A percentile compares a stretch with the other conserved stretches of the same genome.
Evolutionary conservation across 2,113 vertebrate genomes (phyloP).

Genomic region (Myxocyprinus asiaticus): DNA sequence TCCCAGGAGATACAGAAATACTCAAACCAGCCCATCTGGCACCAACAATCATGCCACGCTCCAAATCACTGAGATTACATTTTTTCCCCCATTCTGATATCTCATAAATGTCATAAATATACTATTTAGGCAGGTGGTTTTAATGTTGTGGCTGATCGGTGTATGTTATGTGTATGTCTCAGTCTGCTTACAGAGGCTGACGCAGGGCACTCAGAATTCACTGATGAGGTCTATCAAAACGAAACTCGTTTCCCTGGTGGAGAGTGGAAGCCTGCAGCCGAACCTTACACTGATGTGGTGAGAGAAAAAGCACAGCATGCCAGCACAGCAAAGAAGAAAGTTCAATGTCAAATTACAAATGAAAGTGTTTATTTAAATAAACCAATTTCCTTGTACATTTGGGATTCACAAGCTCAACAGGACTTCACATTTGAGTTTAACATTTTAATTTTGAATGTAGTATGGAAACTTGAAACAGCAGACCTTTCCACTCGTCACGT

Average conservation of each 20-base stretch:
- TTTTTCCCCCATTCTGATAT: too few species aligned
- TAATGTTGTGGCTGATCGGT: too few species aligned
- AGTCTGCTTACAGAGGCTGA: conserved; percentile 94
- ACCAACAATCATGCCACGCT: too few species aligned
- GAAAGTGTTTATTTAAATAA: neutral
- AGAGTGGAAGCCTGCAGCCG: conserved; percentile 87
- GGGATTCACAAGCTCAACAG: too few species aligned
- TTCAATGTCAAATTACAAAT: neutral
- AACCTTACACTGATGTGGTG: conserved; percentile 90
- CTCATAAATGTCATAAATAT: too few species aligned
- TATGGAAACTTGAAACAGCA: neutral
- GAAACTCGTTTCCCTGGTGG: conserved; percentile 89
- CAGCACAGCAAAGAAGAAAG: neutral
- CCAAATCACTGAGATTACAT: too few species aligned
- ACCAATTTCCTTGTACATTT: neutral
- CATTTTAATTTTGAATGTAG: neutral
- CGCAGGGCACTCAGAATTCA: conserved; percentile 94
- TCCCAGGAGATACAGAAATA: too few species aligned
- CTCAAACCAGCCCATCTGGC: too few species aligned
- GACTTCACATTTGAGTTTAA: neutral
- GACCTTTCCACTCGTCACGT: neutral
- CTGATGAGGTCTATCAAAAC: conserved; percentile 92
- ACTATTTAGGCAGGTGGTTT: too few species aligned
- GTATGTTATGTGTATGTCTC: neutral
- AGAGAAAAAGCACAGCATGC: neutral